These are phyloP conservation scores for Vulpes ferrilata DNA, from an alignment of 2,113 vertebrate genomes.

Conservation along the genomic window DNA sequence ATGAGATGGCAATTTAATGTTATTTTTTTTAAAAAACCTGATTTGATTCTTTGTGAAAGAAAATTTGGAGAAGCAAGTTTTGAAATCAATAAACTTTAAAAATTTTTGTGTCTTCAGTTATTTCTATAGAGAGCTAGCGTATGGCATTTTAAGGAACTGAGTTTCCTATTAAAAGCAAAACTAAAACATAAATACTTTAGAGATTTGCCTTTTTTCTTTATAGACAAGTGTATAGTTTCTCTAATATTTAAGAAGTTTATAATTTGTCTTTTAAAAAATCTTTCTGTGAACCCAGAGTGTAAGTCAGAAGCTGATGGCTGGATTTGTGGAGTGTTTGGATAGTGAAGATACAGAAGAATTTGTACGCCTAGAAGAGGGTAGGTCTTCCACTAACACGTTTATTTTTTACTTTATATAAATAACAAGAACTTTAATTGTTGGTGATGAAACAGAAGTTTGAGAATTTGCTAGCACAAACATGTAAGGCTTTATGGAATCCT, in stretches of 20 bases:
- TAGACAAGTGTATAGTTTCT: background rate
- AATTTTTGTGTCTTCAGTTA: background rate
- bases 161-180: conserved; percentile 45
- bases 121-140: background rate
- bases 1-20: background rate
- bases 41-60: conserved; percentile 46
- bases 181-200: background rate
- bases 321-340: conserved; percentile 98
- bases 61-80: conserved; percentile 24
- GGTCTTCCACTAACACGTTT: conserved; percentile 42
- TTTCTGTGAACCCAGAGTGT: conserved; percentile 87
- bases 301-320: conserved; percentile 97
- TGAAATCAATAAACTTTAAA: background rate
- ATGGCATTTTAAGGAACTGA: background rate
- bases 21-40: background rate
- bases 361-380: conserved; percentile 92
- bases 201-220: conserved; percentile 40
- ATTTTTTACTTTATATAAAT: conserved; percentile 60
- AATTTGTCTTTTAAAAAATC: background rate
- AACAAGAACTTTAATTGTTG: background rate
- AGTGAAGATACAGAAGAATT: conserved; percentile 96
- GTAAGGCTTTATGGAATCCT: conserved; percentile 10
- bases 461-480: background rate
- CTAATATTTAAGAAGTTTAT: conserved; percentile 1
- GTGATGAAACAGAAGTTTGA: background rate